phyloP scores from a whole-genome alignment of 1,140 invertebrate genomes.

The Mya arenaria region DNA sequence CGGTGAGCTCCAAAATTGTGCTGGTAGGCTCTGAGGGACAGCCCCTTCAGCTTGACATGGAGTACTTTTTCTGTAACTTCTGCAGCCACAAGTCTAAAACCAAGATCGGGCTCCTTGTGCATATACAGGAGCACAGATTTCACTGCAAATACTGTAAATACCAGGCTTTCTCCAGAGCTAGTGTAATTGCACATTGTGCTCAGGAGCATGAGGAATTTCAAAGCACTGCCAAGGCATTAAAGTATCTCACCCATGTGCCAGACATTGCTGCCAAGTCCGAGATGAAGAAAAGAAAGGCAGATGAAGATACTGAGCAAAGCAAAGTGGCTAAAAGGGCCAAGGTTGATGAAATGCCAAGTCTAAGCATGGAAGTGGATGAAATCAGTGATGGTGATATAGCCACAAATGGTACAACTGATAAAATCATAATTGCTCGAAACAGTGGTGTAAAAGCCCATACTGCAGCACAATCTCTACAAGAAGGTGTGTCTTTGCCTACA shows the following conservation, averaged over 20 bases:
- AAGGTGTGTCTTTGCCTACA: not conserved
- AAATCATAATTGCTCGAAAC: not conserved
- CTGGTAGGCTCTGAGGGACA: slow-evolving; percentile 58
- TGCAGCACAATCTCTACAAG: too few species aligned
- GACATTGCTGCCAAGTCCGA: slow-evolving; percentile 65
- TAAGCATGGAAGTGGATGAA: slow-evolving; percentile 70
- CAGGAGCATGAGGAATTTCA: slow-evolving; percentile 66
- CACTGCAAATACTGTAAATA: slow-evolving; percentile 73
- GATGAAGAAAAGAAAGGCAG: slow-evolving; percentile 52
- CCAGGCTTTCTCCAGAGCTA: slow-evolving; percentile 75
- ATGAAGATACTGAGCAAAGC: slow-evolving; percentile 27
- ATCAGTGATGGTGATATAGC: slow-evolving; percentile 56
- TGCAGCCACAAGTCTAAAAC: slow-evolving; percentile 69
- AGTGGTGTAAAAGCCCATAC: too few species aligned
- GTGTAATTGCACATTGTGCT: slow-evolving; percentile 70
- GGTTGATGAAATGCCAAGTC: slow-evolving; percentile 51
- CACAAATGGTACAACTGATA: not conserved
- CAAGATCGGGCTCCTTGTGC: slow-evolving; percentile 67
- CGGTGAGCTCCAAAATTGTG: slow-evolving; percentile 66
- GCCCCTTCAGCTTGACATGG: slow-evolving; percentile 65
- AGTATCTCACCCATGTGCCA: slow-evolving; percentile 71
- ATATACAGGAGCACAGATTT: slow-evolving; percentile 74
- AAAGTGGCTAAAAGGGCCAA: slow-evolving; percentile 22
- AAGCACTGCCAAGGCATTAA: slow-evolving; percentile 63
- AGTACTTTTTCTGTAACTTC: slow-evolving; percentile 77